Base-by-base conservation (phyloP, 2,113 vertebrate species). In the Elaphurus davidianus region DNA sequence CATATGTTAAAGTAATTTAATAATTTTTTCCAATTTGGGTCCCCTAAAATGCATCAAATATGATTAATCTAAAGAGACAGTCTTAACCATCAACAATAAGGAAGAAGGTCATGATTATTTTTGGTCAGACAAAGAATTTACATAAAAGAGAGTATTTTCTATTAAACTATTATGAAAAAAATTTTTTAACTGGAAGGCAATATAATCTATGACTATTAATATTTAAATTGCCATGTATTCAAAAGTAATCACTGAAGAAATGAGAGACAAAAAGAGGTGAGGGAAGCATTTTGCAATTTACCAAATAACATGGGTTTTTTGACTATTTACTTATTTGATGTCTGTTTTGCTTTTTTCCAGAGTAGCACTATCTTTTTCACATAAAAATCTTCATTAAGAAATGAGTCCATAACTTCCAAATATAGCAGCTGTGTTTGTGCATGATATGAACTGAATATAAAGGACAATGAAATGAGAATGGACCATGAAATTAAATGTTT, bases 331-430 rank as follows among this genome's bases (percentile, higher is more conserved):
- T 86, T 82, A 15, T 64, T 87, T 90, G n/a, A 12, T 92, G 4
- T 71, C 45, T 83, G 13, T 87, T 92, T 57, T 55, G 19, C 5
- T 62, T 79, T 87, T 52, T 23, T 71, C n/a, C 62, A 79, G 54
- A 92, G 15, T 50, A 43, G 3, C 27, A 84, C 54, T 59, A 87
- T 67, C 2, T 89, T 90, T 74, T 91, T 52, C 17, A 54, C 19
- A 36, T 55, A 71, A 95, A 97, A 87, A 83, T 57, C 27, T 97
- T 95, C n/a, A 21, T 74, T 85, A 62, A 9, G 55, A 89, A 90
- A 40, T 45, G 13, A 52, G 1, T 87, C 19, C 1, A 6, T 62
- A 92, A 62, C 10, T 90, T 55, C n/a, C 28, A 40, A 62, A 52
- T 36, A n/a, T 64, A 81, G 79, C 12, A 87, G 27, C 55, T 92